Evolutionary conservation across 2,888 invertebrate genomes (phyloP).

Genomic region (Eucera pruinosa): DNA sequence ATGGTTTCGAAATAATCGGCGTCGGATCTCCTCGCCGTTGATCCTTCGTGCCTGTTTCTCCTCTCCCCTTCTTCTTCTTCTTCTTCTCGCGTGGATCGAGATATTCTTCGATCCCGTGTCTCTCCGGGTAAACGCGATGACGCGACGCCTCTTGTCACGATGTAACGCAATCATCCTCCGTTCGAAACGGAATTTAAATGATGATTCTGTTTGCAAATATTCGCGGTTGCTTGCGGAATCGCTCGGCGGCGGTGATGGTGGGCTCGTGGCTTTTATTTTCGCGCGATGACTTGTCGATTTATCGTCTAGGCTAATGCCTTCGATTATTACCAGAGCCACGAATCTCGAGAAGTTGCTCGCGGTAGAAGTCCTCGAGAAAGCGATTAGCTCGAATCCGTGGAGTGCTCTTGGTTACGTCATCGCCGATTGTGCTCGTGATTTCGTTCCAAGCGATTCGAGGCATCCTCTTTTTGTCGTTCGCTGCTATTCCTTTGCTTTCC

Average conservation of each 20-base stretch:
- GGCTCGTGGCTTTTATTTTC: not conserved
- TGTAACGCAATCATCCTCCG: constrained; percentile 51
- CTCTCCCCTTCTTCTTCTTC: not conserved
- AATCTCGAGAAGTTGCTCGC: not conserved
- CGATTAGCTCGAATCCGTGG: not conserved
- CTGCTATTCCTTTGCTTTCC: not conserved
- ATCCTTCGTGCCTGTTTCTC: constrained; percentile 4
- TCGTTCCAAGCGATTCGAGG: not conserved
- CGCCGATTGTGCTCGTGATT: not conserved
- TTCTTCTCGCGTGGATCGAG: not conserved
- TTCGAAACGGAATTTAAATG: constrained; percentile 39
- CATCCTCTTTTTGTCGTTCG: not conserved
- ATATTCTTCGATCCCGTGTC: too few relatives aligned
- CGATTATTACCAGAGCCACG: not conserved
- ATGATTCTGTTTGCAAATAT: not conserved
- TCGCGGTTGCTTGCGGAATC: too few relatives aligned
- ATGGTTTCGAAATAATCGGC: constrained; percentile 66
- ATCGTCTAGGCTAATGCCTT: not conserved
- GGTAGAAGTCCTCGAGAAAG: constrained; percentile 1
- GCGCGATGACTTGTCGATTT: not conserved
- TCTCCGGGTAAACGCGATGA: constrained; percentile 12
- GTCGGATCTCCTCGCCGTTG: constrained; percentile 51
- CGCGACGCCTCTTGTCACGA: constrained; percentile 51
- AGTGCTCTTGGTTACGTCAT: not conserved
- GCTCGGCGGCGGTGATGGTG: too few relatives aligned